Evolutionary conservation across 2,797 vertebrate species (phyloP).

Genomic region (Tragopan temminckii): DNA sequence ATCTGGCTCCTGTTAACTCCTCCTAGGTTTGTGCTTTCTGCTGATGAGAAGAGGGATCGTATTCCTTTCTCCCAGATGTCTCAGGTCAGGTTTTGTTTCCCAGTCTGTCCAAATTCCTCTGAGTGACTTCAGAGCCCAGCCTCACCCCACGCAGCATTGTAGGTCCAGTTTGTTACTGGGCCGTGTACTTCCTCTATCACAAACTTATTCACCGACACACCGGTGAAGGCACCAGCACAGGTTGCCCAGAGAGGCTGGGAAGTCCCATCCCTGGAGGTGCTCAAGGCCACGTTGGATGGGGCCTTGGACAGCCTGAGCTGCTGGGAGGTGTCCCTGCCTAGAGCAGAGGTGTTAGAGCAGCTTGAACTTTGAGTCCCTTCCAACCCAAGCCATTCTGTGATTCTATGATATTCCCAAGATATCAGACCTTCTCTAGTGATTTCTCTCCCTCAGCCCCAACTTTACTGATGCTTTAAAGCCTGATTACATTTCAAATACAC

Average conservation of each 20-base stretch:
- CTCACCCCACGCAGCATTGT: not conserved
- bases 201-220: not conserved
- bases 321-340: no score
- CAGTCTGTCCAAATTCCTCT: not conserved
- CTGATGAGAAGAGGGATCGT: not conserved
- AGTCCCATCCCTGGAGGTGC: no score
- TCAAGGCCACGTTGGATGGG: no score
- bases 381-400: no score
- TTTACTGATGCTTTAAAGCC: not conserved
- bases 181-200: not conserved
- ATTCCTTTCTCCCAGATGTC: not conserved
- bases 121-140: not conserved
- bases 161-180: not conserved
- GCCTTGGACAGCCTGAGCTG: no score
- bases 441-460: not conserved
- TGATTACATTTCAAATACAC: not conserved
- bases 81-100: not conserved
- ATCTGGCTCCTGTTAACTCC: not conserved
- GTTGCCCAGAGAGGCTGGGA: no score
- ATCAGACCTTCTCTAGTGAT: not conserved
- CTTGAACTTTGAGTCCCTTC: no score
- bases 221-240: no score
- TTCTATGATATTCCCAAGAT: not conserved
- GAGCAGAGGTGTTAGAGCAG: no score
- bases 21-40: not conserved